Conservation (phyloP, 2,113 vertebrate species). For the Scomber scombrus region DNA sequence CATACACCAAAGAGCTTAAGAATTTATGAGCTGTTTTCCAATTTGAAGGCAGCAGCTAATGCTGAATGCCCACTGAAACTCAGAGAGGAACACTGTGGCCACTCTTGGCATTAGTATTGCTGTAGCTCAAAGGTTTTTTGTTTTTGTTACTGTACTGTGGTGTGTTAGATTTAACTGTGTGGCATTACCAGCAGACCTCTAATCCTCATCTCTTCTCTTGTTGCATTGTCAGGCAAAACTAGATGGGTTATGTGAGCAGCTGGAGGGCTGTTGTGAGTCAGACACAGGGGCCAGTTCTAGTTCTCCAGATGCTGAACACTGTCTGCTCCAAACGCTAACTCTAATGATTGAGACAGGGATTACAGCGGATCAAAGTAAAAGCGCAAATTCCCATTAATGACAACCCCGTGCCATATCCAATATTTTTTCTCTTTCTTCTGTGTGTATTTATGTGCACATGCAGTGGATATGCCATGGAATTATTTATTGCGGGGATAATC, state of each 20-base stretch:
- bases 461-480: slow-evolving; percentile 10
- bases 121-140: neutral
- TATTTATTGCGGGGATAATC: slow-evolving; percentile 50
- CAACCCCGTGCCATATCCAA: slow-evolving; percentile 6
- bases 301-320: slow-evolving; percentile 81
- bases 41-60: slow-evolving; percentile 75
- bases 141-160: neutral
- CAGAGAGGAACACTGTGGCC: slow-evolving; percentile 41
- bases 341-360: slow-evolving; percentile 62
- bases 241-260: slow-evolving; percentile 20
- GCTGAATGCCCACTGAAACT: slow-evolving; percentile 45
- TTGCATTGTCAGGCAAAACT: slow-evolving; percentile 19
- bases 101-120: slow-evolving; percentile 6
- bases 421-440: slow-evolving; percentile 4
- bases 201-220: neutral
- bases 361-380: slow-evolving; percentile 58
- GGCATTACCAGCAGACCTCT: neutral
- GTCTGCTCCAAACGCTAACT: slow-evolving; percentile 66
- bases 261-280: slow-evolving; percentile 30
- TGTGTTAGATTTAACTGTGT: neutral
- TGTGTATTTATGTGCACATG: slow-evolving; percentile 6
- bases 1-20: slow-evolving; percentile 37
- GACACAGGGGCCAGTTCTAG: slow-evolving; percentile 38
- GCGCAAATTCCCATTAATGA: slow-evolving; percentile 52
- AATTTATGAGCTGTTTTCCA: slow-evolving; percentile 77